Evolutionary conservation across 2,113 vertebrate species (phyloP).

Genomic region (Sinocyclocheilus maitianheensis): DNA sequence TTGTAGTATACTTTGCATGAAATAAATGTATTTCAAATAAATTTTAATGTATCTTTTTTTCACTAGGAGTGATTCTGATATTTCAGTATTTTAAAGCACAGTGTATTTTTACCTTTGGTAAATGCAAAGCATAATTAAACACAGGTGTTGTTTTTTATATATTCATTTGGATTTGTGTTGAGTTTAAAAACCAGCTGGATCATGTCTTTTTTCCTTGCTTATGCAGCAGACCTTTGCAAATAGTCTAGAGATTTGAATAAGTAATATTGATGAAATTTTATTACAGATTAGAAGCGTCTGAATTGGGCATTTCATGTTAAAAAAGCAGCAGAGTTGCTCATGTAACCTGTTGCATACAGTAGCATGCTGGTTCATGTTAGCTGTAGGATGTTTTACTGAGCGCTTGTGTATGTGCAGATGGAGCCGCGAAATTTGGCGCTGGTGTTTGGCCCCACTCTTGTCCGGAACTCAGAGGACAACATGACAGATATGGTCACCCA

Average conservation of each 20-base stretch:
- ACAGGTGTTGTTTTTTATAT: not conserved
- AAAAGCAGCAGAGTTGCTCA: not conserved
- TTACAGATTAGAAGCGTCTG: not conserved
- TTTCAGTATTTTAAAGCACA: not conserved
- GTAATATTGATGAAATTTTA: not conserved
- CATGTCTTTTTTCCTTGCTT: not conserved
- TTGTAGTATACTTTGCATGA: too few species aligned
- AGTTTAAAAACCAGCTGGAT: not conserved
- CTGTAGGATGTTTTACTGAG: not conserved
- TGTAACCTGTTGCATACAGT: not conserved
- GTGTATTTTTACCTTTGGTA: not conserved
- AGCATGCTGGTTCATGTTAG: not conserved
- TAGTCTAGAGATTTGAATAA: not conserved
- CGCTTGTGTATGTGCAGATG: conserved; percentile 78
- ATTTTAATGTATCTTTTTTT: too few species aligned
- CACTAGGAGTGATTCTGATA: not conserved
- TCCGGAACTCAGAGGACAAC: conserved; percentile 95
- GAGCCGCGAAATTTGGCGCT: conserved; percentile 94
- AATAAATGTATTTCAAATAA: too few species aligned
- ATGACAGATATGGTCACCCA: conserved; percentile 99
- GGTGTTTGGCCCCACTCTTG: conserved; percentile 94
- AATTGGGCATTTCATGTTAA: not conserved
- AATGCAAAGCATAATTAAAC: not conserved
- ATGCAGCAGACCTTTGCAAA: not conserved
- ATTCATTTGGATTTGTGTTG: not conserved